Base-by-base conservation (phyloP, 2,888 invertebrate species). In the Deroplatys truncata region DNA sequence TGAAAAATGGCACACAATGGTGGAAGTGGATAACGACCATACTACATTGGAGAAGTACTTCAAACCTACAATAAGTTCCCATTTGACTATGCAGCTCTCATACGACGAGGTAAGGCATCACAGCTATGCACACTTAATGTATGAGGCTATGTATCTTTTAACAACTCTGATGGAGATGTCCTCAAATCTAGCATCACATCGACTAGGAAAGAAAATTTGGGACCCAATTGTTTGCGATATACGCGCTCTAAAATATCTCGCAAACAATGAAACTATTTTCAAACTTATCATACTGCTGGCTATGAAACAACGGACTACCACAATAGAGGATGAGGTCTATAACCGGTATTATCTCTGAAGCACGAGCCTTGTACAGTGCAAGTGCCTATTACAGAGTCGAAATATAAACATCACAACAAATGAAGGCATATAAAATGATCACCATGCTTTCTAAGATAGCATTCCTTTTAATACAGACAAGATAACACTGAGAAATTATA, bases 11-110 rank as follows among this genome's bases (percentile, higher is more conserved):
- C 88, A 82, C 43, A 82, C 28, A 31, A 88, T 88, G 88, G 82
- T 88, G 88, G 82, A 88, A 31, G 88, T 25, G 25, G 88, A 88
- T 31, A 88, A 29, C 35, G 83, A 82, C 83, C 83, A 88, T 88
- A n/a, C 88, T 35, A 88, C 83, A 29, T 82, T 88, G 29, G 88
- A 88, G 82, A 88, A 82, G 82, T 88, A 82, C 82, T 88, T 88
- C 35, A 88, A 88, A 82, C 88, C 29, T 16, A 20, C 88, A 31
- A 88, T 82, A 72, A 88, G 28, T 88, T 29, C 35, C 88, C 13
- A 82, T 88, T 82, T 88, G 88, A 83, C 10, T 88, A 83, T 31
- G 29, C 82, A 31, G 83, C 82, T 31, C 88, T 28, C 35, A 88
- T 88, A 82, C 25, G 29, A 82, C 43, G 29, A 28, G 82, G n/a